A percentile compares a stretch with the other conserved stretches of the same genome.
These are phyloP conservation scores for Philaenus spumarius DNA, from an alignment of 1,140 invertebrate species.

Conservation along the genomic window DNA sequence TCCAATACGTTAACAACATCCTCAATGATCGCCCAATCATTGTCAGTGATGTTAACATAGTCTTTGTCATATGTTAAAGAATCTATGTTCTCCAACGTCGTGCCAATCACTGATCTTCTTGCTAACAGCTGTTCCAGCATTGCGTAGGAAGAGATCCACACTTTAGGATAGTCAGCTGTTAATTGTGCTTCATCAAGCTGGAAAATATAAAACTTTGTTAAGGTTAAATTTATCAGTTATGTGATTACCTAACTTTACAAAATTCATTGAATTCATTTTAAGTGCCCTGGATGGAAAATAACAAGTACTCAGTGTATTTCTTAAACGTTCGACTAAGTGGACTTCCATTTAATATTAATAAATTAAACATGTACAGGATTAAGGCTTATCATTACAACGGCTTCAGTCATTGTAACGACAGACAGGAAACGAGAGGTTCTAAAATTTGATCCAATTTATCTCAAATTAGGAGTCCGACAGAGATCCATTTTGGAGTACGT, in stretches of 20 bases:
- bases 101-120: slow-evolving; percentile 36
- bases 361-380: too few relatives aligned
- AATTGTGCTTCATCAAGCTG: slow-evolving; percentile 42
- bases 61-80: slow-evolving; percentile 33
- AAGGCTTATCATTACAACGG: too few relatives aligned
- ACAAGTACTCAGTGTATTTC: slow-evolving; percentile 2
- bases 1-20: slow-evolving; percentile 45
- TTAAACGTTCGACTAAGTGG: too few relatives aligned
- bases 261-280: neutral
- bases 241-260: neutral
- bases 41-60: slow-evolving; percentile 35
- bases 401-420: too few relatives aligned
- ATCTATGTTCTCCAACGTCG: slow-evolving; percentile 37
- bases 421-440: too few relatives aligned
- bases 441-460: too few relatives aligned
- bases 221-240: too few relatives aligned
- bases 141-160: slow-evolving; percentile 47
- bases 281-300: neutral
- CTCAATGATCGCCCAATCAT: slow-evolving; percentile 45
- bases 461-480: too few relatives aligned
- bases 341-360: too few relatives aligned
- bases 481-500: too few relatives aligned
- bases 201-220: slow-evolving; percentile 18
- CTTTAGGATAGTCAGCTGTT: slow-evolving; percentile 40
- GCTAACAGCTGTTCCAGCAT: slow-evolving; percentile 45